Conservation (phyloP, 2,797 vertebrate genomes). For the Hipposideros larvatus region DNA sequence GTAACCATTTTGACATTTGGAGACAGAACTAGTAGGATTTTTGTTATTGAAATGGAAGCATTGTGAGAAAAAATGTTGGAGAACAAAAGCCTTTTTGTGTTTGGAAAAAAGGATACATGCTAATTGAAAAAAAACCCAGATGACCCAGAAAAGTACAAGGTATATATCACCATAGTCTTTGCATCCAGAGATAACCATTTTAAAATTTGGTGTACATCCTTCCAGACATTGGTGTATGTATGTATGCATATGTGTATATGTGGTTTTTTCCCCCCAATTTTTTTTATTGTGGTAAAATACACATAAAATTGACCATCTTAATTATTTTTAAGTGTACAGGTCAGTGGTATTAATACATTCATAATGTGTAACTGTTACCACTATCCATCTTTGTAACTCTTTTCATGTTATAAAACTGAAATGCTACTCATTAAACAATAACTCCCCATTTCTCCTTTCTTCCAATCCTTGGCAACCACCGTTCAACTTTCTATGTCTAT, state of each 20-base stretch:
- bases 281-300: not conserved
- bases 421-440: not conserved
- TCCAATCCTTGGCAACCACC: not conserved
- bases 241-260: not conserved
- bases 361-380: not conserved
- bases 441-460: not conserved
- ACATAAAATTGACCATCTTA: not conserved
- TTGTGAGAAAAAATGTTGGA: not conserved
- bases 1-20: constrained; percentile 15
- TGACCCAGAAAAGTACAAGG: constrained; percentile 3
- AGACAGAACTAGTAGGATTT: constrained; percentile 16
- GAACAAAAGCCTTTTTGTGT: constrained; percentile 22
- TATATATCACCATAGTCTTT: not conserved
- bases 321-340: not conserved
- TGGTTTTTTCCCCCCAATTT: not conserved
- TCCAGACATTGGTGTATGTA: not conserved
- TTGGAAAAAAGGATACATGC: not conserved
- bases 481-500: not conserved
- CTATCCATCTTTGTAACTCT: not conserved
- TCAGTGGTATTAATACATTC: not conserved
- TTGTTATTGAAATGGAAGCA: constrained; percentile 25
- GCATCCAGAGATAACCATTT: not conserved
- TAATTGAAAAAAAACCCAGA: constrained; percentile 3
- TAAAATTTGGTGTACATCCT: not conserved
- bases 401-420: not conserved